These are phyloP conservation scores for Acanthopagrus latus DNA, from an alignment of 2,797 vertebrate species.

Conservation along the genomic window DNA sequence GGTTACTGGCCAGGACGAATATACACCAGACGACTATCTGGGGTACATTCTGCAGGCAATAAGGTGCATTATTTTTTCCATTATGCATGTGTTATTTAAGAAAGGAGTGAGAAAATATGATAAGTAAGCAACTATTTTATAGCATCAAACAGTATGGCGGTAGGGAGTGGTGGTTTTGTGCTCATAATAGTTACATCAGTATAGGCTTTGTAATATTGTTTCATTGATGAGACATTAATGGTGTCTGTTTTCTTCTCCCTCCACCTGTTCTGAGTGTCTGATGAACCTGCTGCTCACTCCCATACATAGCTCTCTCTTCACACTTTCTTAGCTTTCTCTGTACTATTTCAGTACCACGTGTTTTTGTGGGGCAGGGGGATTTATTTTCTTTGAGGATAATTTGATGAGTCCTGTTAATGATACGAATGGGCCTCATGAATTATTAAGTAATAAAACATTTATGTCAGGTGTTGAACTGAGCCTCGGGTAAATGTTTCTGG, in stretches of 20 bases:
- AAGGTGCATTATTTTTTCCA: neutral
- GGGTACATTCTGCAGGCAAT: neutral
- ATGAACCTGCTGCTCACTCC: neutral
- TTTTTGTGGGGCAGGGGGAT: neutral
- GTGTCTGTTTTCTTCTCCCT: neutral
- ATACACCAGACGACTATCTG: neutral
- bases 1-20: neutral
- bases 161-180: neutral
- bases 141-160: neutral
- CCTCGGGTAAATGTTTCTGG: constrained; percentile 1
- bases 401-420: neutral
- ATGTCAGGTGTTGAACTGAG: neutral
- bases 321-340: neutral
- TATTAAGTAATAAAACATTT: neutral
- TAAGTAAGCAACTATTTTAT: neutral
- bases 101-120: neutral
- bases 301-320: neutral
- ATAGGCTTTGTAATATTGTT: neutral
- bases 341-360: neutral
- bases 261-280: neutral
- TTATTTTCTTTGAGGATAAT: neutral
- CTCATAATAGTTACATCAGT: neutral
- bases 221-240: constrained; percentile 7
- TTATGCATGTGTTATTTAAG: neutral
- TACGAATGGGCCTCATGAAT: neutral